These are phyloP conservation scores for Hippopotamus amphibius DNA, from an alignment of 2,113 vertebrate genomes.

Conservation along the genomic window DNA sequence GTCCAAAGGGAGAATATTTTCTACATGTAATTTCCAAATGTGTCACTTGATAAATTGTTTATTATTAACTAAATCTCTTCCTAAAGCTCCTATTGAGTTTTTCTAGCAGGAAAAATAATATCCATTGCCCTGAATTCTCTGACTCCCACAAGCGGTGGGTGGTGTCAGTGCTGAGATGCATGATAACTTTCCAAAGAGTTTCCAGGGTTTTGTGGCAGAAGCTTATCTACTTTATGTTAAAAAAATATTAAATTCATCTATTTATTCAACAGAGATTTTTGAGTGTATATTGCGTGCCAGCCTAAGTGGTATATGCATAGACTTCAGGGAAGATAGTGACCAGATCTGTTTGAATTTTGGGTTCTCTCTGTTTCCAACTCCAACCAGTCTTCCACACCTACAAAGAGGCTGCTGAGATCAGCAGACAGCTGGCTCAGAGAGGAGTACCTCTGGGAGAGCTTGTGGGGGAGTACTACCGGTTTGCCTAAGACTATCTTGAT, in stretches of 20 bases:
- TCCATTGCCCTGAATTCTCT: not conserved
- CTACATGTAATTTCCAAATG: not conserved
- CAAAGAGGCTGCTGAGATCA: not conserved
- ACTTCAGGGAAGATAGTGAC: not conserved
- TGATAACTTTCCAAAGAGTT: not conserved
- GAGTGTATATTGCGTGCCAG: not conserved
- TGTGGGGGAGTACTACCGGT: rapidly evolving
- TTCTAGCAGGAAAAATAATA: not conserved
- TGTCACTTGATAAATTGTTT: not conserved
- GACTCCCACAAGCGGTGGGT: not conserved
- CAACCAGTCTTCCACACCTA: not conserved
- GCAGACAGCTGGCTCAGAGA: not conserved
- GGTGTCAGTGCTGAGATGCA: not conserved
- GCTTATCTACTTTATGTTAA: not conserved
- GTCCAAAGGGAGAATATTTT: not conserved
- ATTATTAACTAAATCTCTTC: not conserved
- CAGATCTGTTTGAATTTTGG: not conserved
- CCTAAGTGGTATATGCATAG: not conserved
- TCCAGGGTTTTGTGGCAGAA: not conserved
- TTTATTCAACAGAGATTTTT: not conserved
- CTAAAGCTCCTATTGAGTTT: not conserved
- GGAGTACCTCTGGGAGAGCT: not conserved
- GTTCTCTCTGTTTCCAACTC: not conserved
- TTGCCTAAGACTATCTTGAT: not conserved
- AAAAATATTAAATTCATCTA: not conserved